Evolutionary conservation across 2,113 vertebrate species (phyloP), one percentile per base, ranked within the genome.

Genomic region (Apistogramma diplotaenia): DNA sequence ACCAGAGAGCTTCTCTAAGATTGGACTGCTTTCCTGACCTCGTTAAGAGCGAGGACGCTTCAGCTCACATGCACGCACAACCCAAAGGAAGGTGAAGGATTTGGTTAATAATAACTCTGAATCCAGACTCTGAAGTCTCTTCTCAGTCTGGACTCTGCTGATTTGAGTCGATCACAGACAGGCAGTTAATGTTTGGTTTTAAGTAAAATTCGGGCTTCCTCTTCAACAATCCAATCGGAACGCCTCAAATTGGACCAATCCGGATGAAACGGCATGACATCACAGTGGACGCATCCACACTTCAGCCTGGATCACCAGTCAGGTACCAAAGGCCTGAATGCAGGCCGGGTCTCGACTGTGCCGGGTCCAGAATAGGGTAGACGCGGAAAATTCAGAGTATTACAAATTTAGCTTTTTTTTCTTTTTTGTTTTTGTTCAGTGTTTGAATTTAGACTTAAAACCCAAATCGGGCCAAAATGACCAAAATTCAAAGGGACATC

Each of bases 11-110:
- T 55, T 11, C 9, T 18, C 25, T 25, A 70, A 8, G 46, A 31
- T 18, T 13, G 43, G 43, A 46, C 33, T 1, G 25, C 25, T n/a
- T 40, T 49, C 16, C 43, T 18, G 25, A 0, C 25, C 25, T 0
- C 43, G 16, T 49, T 11, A 29, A 6, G 23, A 11, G 49, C 10
- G 10, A 49, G 25, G 40, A 49, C 29, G 43, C 25, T 51, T 70
- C 65, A 5, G 25, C 43, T 70, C 43, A 49, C 23, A 0, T 7
- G 15, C 46, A 49, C 46, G 6, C 46, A 2, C 7, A 49, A 18
- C 46, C 16, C 46, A 18, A 49, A 49, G 46, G 16, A 15, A 49
- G 6, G 16, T 2, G 15, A 49, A 49, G 46, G 18, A 49, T 49
- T 6, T 18, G 46, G 7, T 15, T 49, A 18, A 2, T 15, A 18